A percentile compares a stretch with the other conserved stretches of the same genome.
These are phyloP conservation scores for Phortica okadai DNA, from an alignment of 2,888 invertebrate genomes.

Conservation along the genomic window DNA sequence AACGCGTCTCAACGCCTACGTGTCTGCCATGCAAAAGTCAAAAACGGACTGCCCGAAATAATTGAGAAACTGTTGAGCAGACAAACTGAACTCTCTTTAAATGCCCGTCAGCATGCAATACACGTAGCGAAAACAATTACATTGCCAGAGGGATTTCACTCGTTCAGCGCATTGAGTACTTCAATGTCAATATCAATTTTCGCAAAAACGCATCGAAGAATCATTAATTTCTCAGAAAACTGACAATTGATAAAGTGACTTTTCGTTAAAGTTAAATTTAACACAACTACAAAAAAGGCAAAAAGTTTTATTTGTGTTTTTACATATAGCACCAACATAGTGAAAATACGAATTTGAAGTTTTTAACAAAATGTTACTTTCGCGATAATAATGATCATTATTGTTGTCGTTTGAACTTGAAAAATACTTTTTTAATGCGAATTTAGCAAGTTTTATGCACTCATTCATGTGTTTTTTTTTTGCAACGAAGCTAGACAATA, in stretches of 20 bases:
- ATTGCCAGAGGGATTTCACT: slow-evolving; percentile 36
- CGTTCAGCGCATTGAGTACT: neutral
- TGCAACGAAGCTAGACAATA: neutral
- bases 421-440: neutral
- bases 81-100: slow-evolving; percentile 1
- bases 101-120: slow-evolving; percentile 52
- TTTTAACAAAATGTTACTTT: neutral
- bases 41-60: slow-evolving; percentile 26
- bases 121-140: slow-evolving; percentile 64
- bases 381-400: neutral
- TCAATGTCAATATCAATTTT: slow-evolving; percentile 10
- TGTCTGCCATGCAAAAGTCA: slow-evolving; percentile 55
- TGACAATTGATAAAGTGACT: neutral
- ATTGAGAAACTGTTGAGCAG: neutral
- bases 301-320: neutral
- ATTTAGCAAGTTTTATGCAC: slow-evolving; percentile 12
- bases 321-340: neutral
- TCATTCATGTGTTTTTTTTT: neutral
- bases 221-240: neutral
- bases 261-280: neutral
- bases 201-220: neutral
- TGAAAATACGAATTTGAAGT: neutral
- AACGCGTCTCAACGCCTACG: slow-evolving; percentile 55
- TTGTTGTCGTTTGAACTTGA: neutral
- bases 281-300: neutral